Conservation (phyloP, 2,888 invertebrate genomes). For the Andrena haemorrhoa region DNA sequence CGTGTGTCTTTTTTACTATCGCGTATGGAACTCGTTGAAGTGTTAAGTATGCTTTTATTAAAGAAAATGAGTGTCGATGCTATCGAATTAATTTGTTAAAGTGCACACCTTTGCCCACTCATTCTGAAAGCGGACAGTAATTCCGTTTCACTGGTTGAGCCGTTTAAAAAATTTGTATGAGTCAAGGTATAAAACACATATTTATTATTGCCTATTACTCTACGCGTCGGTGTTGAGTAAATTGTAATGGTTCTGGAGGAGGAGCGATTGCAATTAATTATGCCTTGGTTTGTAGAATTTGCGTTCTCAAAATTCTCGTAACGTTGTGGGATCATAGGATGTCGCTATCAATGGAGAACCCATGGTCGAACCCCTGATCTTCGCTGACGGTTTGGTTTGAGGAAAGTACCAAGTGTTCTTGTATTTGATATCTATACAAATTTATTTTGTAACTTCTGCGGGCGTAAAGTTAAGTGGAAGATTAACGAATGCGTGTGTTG, state of each 20-base stretch:
- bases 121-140: not conserved
- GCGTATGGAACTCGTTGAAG: constrained; percentile 6
- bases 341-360: constrained; percentile 6
- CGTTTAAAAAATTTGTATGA: not conserved
- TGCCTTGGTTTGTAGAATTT: constrained; percentile 12
- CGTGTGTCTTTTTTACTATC: constrained; percentile 17
- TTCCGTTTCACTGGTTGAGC: constrained; percentile 3
- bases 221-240: constrained; percentile 3
- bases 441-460: constrained; percentile 53
- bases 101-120: not conserved
- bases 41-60: constrained; percentile 15
- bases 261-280: not conserved
- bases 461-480: constrained; percentile 33
- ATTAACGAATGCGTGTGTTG: constrained; percentile 35
- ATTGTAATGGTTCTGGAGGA: constrained; percentile 10
- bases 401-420: constrained; percentile 65
- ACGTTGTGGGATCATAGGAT: constrained; percentile 9
- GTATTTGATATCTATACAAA: constrained; percentile 57
- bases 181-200: constrained; percentile 1
- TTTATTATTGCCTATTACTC: constrained; percentile 11
- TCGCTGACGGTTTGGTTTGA: constrained; percentile 47
- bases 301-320: not conserved
- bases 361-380: constrained; percentile 13
- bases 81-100: not conserved
- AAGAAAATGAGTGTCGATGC: constrained; percentile 5